Evolutionary conservation across 1,140 invertebrate species (phyloP).

Genomic region (Drosophila biarmipes): DNA sequence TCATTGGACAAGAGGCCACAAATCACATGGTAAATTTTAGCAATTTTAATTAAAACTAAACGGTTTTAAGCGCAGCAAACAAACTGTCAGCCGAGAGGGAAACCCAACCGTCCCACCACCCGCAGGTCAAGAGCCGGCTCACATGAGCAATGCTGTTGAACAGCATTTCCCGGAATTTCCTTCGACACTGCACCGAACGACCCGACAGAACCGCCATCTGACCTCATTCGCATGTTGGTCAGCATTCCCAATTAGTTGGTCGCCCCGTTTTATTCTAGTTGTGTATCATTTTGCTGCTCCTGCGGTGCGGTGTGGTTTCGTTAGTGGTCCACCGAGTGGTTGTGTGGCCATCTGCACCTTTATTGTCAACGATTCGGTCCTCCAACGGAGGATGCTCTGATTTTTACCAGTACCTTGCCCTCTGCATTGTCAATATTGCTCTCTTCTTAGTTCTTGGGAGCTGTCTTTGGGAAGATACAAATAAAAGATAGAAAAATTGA

Average conservation of each 20-base stretch:
- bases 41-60: constrained; percentile 52
- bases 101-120: neutral
- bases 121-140: constrained; percentile 19
- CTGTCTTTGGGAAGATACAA: neutral
- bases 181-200: constrained; percentile 12
- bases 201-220: constrained; percentile 1
- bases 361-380: constrained; percentile 45
- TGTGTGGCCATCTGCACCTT: constrained; percentile 24
- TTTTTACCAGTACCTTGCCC: constrained; percentile 24
- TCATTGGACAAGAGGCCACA: constrained; percentile 37
- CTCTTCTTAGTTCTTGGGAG: neutral
- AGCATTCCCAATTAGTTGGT: constrained; percentile 54
- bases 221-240: constrained; percentile 55
- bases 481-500: too few species aligned
- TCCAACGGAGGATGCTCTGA: constrained; percentile 1
- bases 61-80: constrained; percentile 42
- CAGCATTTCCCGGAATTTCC: constrained; percentile 20
- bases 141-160: constrained; percentile 22
- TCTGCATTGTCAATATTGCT: neutral
- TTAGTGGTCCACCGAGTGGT: constrained; percentile 43
- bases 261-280: constrained; percentile 11
- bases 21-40: constrained; percentile 38
- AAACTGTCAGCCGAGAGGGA: neutral
- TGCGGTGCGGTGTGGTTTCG: constrained; percentile 50
- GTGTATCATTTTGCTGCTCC: constrained; percentile 29